phyloP scores from a whole-genome alignment of 2,888 invertebrate genomes.

The Andrena camellia region DNA sequence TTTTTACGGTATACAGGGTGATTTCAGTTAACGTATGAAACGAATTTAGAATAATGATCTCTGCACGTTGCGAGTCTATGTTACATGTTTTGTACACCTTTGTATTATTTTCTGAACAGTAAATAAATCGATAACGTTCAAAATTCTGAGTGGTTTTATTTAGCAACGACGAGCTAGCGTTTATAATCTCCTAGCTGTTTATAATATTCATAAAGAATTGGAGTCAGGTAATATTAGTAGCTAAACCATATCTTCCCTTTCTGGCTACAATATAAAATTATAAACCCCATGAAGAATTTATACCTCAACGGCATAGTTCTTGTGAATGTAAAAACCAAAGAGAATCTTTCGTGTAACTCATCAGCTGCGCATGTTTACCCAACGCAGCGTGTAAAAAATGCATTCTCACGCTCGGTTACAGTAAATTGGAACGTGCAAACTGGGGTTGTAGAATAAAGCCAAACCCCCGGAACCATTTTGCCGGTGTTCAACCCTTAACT shows the following conservation, averaged over 20 bases:
- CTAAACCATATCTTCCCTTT: too few relatives aligned
- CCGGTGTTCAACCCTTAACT: slow-evolving; percentile 22
- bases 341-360: background rate
- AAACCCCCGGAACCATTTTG: slow-evolving; percentile 19
- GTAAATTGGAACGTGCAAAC: slow-evolving; percentile 13
- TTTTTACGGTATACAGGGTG: background rate
- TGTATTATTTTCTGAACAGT: slow-evolving; percentile 60
- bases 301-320: background rate
- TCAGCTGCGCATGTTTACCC: background rate
- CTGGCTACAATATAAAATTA: too few relatives aligned
- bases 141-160: background rate
- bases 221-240: too few relatives aligned
- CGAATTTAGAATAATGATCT: slow-evolving; percentile 25
- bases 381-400: background rate
- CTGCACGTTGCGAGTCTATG: slow-evolving; percentile 51
- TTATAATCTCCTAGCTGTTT: too few relatives aligned
- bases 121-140: slow-evolving; percentile 34
- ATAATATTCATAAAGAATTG: too few relatives aligned
- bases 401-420: background rate
- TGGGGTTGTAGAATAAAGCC: slow-evolving; percentile 14
- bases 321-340: background rate
- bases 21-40: background rate
- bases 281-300: too few relatives aligned
- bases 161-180: background rate
- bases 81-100: slow-evolving; percentile 61